Conservation (phyloP, 2,797 vertebrate species). For the Peromyscus attwateri region DNA sequence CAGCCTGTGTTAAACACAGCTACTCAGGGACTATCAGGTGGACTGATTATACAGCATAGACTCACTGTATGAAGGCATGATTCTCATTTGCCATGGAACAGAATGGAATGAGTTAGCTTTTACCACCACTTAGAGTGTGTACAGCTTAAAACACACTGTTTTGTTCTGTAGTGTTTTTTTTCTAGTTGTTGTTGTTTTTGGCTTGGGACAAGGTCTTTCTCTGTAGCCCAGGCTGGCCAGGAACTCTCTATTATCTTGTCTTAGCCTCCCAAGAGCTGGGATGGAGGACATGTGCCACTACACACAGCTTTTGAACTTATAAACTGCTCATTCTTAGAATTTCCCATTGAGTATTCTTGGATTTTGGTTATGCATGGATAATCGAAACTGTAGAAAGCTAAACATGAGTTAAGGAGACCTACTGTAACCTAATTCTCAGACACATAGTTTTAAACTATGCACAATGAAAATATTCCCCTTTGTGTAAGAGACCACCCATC, state of each 20-base stretch:
- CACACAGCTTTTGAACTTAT: not conserved
- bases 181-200: not conserved
- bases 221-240: not conserved
- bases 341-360: not conserved
- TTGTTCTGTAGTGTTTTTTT: not conserved
- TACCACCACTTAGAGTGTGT: not conserved
- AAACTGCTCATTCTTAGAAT: not conserved
- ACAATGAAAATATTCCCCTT: not conserved
- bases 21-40: too few relatives aligned
- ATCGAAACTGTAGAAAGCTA: not conserved
- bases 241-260: not conserved
- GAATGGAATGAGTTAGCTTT: too few relatives aligned
- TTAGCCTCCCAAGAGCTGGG: not conserved
- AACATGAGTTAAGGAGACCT: not conserved
- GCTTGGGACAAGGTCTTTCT: not conserved
- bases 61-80: accelerated
- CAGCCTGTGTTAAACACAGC: not conserved
- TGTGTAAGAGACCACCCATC: not conserved
- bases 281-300: not conserved
- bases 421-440: not conserved
- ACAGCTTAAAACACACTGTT: not conserved
- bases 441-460: not conserved
- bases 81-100: too few relatives aligned
- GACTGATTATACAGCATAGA: too few relatives aligned
- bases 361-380: not conserved